Evolutionary conservation across 37 sponge, comb jelly and placozoan species (phyloP).

Genomic region (Amphimedon queenslandica): DNA sequence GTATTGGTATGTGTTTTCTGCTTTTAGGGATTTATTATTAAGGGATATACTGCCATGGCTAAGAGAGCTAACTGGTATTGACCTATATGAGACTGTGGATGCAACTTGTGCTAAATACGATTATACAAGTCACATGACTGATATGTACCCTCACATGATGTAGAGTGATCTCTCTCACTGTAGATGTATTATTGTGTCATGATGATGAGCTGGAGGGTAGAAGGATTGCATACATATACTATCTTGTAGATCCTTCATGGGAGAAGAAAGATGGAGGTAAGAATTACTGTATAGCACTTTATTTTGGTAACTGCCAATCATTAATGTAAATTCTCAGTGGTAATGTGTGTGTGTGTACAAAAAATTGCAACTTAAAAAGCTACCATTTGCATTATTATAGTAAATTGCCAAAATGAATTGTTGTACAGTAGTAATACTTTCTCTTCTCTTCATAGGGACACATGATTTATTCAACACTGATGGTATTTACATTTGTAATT

Average conservation of each 20-base stretch:
- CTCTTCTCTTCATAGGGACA: too few species aligned
- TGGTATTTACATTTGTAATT: too few species aligned
- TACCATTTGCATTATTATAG: too few species aligned
- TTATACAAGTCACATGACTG: constrained; percentile 50
- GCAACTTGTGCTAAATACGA: constrained; percentile 83
- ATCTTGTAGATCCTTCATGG: constrained; percentile 85
- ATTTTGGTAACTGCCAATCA: constrained; percentile 92
- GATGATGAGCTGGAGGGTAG: constrained; percentile 89
- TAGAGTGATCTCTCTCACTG: background rate
- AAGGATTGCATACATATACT: constrained; percentile 86
- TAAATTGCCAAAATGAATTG: too few species aligned
- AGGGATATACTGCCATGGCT: constrained; percentile 41
- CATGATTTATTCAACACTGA: too few species aligned
- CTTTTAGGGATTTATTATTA: too few species aligned
- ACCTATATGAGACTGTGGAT: constrained; percentile 60
- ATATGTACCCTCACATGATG: background rate
- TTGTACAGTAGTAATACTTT: too few species aligned
- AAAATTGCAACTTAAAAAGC: too few species aligned
- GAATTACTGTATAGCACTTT: too few species aligned
- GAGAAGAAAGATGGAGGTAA: constrained; percentile 70
- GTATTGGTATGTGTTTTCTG: too few species aligned
- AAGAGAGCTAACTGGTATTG: constrained; percentile 62
- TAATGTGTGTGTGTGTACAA: too few species aligned
- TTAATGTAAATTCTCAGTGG: constrained; percentile 13
- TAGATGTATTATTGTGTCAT: constrained; percentile 86